phyloP scores from a whole-genome alignment of 1,140 invertebrate genomes.

The Lanistes nyassanus region DNA sequence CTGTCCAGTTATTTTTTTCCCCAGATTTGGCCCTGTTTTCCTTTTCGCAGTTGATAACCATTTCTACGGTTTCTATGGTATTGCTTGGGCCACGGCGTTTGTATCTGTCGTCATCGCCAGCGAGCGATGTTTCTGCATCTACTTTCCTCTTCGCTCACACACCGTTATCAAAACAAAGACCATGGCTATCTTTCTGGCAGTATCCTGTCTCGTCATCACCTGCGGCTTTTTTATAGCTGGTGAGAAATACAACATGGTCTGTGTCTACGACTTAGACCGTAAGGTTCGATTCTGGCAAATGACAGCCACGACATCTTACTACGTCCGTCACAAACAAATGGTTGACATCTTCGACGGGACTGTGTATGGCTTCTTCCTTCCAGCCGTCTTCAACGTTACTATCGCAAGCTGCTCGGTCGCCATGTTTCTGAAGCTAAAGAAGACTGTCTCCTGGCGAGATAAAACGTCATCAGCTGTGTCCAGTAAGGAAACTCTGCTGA shows the following conservation, averaged over 20 bases:
- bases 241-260: not conserved
- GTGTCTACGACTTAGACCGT: not conserved
- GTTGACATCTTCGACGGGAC: no score
- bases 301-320: no score
- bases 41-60: not conserved
- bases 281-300: no score
- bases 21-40: not conserved
- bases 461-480: no score
- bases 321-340: no score
- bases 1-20: no score
- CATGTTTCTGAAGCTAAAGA: no score
- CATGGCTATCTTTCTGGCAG: not conserved
- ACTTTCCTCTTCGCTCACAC: not conserved
- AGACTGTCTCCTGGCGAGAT: no score
- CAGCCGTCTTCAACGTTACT: no score
- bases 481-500: no score
- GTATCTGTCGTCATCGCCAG: constrained; percentile 15
- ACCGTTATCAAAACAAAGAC: not conserved
- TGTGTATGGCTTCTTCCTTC: no score
- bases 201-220: not conserved
- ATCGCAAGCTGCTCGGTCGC: no score
- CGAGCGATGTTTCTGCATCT: constrained; percentile 22
- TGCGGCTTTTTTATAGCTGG: not conserved
- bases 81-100: not conserved
- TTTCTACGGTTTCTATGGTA: not conserved